Evolutionary conservation across 2,888 invertebrate species (phyloP), one percentile per base, ranked within the genome.

Genomic region (Synergus japonicus): DNA sequence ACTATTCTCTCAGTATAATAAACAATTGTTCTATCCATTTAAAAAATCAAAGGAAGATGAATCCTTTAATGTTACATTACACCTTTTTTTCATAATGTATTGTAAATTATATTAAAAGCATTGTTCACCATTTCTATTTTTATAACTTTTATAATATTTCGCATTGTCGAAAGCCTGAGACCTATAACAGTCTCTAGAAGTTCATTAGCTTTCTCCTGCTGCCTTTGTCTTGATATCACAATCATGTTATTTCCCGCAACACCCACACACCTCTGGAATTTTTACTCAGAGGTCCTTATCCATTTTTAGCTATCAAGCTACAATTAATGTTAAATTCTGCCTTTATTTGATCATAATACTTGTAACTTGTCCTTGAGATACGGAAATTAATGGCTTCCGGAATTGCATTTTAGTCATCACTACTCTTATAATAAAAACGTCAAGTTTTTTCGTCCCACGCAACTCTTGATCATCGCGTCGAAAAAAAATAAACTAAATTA

Each of bases 391-490:
- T 58, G 18, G 10, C 58, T 9, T 58, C 10, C n/a, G 0, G n/a
- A 58, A 18, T 4, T 18, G 58, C 58, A 58, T 60, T 22, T 60
- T 60, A 60, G 18, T 60, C 12, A 60, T 60, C 12, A 60, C 22
- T 60, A 3, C 9, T 29, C 4, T n/a, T 29, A n/a, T 37, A 73
- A 73, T 73, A 49, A 73, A 73, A 54, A 54, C 37, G 9, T 54
- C 69, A 49, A 29, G 9, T 73, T 73, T 49, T 37, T 29, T 49
- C 60, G 15, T 54, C 49, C 49, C 69, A 73, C 49, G 46, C 18
- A 3, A 49, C 69, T 54, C 69, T 22, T 60, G 46, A 37, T 4
- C 15, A 73, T 54, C 22, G 12, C 4, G 65, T 41, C 29, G 29
- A 49, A 73, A 73, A 37, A 69, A 37, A 29, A 60, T 60, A 54